phyloP scores from a whole-genome alignment of 1,140 invertebrate genomes.

The Subanguina moxae region DNA sequence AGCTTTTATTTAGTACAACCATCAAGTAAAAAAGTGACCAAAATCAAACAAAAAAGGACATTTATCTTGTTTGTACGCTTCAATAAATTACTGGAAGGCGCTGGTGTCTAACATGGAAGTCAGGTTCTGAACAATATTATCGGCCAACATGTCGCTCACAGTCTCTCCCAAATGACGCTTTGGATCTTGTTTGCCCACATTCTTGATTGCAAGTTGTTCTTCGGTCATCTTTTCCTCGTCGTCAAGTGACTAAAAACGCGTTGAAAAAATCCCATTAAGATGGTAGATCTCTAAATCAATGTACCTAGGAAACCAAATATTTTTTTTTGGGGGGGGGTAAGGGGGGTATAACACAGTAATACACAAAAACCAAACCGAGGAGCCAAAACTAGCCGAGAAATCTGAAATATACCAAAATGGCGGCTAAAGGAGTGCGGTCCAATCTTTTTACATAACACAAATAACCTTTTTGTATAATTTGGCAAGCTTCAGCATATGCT shows the following conservation, averaged over 20 bases:
- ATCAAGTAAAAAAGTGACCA: no score
- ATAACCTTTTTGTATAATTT: conserved; percentile 94
- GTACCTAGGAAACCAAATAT: conserved; percentile 6
- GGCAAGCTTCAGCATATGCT: conserved; percentile 91
- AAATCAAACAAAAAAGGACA: background rate
- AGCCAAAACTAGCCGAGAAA: no score
- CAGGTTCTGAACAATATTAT: conserved; percentile 95
- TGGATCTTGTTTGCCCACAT: conserved; percentile 98
- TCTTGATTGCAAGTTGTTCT: conserved; percentile 96
- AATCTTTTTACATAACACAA: no score
- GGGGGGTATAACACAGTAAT: no score
- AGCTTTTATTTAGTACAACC: no score
- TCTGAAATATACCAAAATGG: no score
- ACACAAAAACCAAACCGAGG: no score
- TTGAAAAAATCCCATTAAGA: no score
- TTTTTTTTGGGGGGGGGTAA: no score
- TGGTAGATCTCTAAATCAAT: background rate
- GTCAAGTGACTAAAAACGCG: conserved; percentile 71
- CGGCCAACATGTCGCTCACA: conserved; percentile 91
- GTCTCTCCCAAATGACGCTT: conserved; percentile 98
- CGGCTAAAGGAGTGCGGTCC: no score
- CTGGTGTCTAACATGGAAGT: conserved; percentile 97
- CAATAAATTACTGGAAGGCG: conserved; percentile 37
- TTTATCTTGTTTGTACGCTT: background rate
- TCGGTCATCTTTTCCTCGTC: conserved; percentile 99